phyloP scores from a whole-genome alignment of 92 coral and sea anemone genomes.

The Ricordea florida region DNA sequence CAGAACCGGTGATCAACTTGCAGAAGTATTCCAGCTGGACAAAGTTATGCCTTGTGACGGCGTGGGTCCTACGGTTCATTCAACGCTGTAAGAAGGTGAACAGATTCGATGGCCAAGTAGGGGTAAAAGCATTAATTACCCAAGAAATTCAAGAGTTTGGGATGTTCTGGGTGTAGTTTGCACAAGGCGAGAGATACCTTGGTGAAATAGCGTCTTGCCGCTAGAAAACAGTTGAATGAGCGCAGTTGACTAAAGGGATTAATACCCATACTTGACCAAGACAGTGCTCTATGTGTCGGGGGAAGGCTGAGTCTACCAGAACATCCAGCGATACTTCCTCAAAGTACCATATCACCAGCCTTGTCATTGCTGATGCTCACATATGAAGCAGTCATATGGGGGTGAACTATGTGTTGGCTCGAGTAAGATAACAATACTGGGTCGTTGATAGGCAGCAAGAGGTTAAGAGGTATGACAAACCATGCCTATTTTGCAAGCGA shows the following conservation, averaged over 20 bases:
- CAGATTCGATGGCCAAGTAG: background rate
- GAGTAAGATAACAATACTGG: conserved; percentile 48
- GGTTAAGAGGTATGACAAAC: conserved; percentile 38
- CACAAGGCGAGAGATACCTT: conserved; percentile 21
- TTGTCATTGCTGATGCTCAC: conserved; percentile 15
- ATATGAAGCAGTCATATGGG: conserved; percentile 23
- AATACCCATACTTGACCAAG: conserved; percentile 32
- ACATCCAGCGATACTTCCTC: conserved; percentile 55
- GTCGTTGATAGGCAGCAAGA: conserved; percentile 44
- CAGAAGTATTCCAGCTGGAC: too few species aligned
- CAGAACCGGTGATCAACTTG: too few species aligned
- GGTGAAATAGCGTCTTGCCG: conserved; percentile 18
- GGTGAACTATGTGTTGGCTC: conserved; percentile 30
- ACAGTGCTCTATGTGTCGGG: conserved; percentile 41
- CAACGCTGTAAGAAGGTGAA: background rate
- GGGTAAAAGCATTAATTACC: background rate
- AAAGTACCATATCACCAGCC: conserved; percentile 12
- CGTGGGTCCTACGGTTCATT: too few species aligned
- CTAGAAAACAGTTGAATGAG: background rate
- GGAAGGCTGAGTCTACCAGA: conserved; percentile 30
- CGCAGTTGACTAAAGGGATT: conserved; percentile 3
- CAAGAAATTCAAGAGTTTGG: background rate
- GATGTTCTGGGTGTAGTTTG: background rate
- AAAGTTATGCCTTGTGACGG: background rate
- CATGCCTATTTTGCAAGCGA: conserved; percentile 40